Conservation (phyloP, 2,797 vertebrate genomes). For the Hydrophis major region DNA sequence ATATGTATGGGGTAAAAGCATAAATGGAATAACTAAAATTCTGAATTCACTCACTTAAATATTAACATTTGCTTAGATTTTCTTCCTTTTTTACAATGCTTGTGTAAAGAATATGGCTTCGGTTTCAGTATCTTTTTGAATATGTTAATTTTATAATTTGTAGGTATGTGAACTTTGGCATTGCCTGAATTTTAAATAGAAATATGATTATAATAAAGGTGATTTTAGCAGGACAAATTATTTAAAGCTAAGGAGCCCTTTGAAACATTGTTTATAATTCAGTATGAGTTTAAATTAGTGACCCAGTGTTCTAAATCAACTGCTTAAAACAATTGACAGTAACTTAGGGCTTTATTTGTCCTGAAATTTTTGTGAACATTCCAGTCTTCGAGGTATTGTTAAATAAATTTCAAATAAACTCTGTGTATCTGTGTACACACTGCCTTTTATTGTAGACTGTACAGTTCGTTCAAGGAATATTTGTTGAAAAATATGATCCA, state of each 20-base stretch:
- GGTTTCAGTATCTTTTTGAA: background rate
- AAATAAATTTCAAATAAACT: background rate
- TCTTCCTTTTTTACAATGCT: background rate
- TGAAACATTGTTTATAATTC: background rate
- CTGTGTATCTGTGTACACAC: conserved; percentile 15
- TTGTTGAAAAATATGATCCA: conserved; percentile 99
- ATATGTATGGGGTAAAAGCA: background rate
- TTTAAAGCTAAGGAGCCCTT: background rate
- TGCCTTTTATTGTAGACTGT: conserved; percentile 81
- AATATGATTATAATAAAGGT: background rate
- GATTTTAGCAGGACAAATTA: background rate
- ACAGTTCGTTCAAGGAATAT: conserved; percentile 99
- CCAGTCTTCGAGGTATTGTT: background rate
- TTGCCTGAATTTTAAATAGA: background rate
- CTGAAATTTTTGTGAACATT: background rate
- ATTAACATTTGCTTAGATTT: background rate
- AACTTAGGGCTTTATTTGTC: background rate
- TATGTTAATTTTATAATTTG: background rate
- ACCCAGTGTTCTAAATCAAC: background rate
- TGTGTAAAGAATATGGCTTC: background rate
- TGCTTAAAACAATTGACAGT: background rate
- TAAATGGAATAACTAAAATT: background rate
- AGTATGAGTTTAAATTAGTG: background rate
- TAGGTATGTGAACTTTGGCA: background rate
- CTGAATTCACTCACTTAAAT: background rate